Conservation (phyloP, 2,113 vertebrate genomes). For the Colinus virginianus region DNA sequence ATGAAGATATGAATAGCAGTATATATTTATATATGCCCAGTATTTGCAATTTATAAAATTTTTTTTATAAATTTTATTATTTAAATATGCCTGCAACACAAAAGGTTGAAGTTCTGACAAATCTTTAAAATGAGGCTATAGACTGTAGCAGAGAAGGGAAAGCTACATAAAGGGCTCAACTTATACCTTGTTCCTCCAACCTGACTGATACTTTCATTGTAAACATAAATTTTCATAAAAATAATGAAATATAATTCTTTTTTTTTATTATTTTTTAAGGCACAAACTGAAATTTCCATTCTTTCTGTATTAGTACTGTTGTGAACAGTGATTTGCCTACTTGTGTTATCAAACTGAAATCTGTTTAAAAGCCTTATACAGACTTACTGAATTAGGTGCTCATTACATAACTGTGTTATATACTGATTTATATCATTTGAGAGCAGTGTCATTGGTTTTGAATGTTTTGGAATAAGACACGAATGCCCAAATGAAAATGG, state of each 20-base stretch:
- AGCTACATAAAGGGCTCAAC: not conserved
- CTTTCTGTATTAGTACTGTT: not conserved
- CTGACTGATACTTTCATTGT: not conserved
- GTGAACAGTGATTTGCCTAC: not conserved
- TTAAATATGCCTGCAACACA: not conserved
- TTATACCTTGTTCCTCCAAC: not conserved
- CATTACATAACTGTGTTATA: not conserved
- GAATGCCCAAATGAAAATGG: not conserved
- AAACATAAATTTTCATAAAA: not conserved
- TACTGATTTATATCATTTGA: not conserved
- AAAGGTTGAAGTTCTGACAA: not conserved
- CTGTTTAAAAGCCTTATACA: not conserved
- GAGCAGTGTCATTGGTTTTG: not conserved
- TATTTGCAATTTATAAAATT: not conserved
- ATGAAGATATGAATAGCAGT: not conserved
- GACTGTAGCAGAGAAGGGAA: not conserved
- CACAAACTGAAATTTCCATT: not conserved
- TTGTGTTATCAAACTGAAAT: not conserved
- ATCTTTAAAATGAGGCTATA: not conserved
- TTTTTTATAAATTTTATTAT: not conserved
- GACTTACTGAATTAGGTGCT: not conserved
- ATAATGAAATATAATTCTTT: not conserved
- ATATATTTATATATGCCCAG: no score
- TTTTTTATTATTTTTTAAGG: not conserved
- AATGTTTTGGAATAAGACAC: not conserved